A percentile compares a stretch with the other conserved stretches of the same genome.
Evolutionary conservation across 2,113 vertebrate species (phyloP).

Genomic region (Hemibagrus wyckioides): DNA sequence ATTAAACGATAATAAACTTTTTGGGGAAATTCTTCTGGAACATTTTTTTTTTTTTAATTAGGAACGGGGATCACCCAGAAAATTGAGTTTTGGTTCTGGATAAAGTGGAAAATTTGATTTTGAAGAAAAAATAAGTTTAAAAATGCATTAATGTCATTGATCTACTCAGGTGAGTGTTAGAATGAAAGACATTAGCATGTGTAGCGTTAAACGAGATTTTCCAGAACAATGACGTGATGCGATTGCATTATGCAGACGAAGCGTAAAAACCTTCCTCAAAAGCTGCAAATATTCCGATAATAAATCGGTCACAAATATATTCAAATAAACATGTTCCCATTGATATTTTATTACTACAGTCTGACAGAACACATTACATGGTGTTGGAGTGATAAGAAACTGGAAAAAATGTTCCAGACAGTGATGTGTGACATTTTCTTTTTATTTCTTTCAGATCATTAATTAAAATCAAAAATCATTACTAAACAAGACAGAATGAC

Average conservation of each 20-base stretch:
- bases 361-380: neutral
- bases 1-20: neutral
- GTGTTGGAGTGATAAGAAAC: neutral
- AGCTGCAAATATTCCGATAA: neutral
- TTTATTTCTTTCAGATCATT: constrained; percentile 8
- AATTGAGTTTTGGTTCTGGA: neutral
- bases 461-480: constrained; percentile 6
- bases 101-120: neutral
- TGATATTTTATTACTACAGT: neutral
- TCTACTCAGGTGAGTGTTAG: neutral
- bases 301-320: neutral
- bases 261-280: neutral
- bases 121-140: neutral
- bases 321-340: neutral
- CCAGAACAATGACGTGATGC: neutral
- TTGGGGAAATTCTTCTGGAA: neutral
- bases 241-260: neutral
- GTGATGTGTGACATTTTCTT: neutral
- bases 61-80: too few relatives aligned
- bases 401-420: neutral
- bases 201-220: neutral
- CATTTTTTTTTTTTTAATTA: neutral
- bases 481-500: neutral
- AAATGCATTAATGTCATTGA: neutral
- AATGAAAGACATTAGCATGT: neutral